phyloP scores from a whole-genome alignment of 1,140 invertebrate species.

The Tetramorium parvispinum region DNA sequence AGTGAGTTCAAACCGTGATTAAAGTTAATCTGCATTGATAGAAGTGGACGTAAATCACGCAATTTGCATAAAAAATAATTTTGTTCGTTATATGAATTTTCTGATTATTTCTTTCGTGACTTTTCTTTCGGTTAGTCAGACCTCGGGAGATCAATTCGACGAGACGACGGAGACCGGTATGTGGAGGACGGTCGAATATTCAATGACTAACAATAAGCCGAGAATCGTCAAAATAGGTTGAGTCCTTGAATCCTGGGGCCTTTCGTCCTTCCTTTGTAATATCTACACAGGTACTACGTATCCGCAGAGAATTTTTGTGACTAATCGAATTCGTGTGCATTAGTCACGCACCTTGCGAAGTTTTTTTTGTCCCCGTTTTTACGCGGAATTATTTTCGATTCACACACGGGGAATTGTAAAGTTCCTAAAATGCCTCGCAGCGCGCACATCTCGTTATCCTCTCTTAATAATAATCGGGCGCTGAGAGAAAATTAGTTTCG shows the following conservation, averaged over 20 bases:
- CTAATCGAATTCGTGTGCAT: constrained; percentile 2
- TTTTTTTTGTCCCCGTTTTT: neutral
- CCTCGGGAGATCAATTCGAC: neutral
- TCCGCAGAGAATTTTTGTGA: constrained; percentile 6
- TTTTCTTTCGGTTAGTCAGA: neutral
- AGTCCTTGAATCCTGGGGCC: neutral
- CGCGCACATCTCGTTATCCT: neutral
- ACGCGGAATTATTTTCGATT: constrained; percentile 4
- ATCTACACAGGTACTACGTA: neutral
- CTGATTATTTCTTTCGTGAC: neutral
- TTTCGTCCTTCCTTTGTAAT: constrained; percentile 3
- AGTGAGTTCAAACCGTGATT: too few species aligned
- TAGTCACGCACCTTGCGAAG: constrained; percentile 11
- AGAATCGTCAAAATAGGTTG: neutral
- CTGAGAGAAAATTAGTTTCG: neutral
- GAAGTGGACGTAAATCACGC: neutral
- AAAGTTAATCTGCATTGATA: too few species aligned
- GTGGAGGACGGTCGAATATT: neutral
- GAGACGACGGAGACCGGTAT: neutral
- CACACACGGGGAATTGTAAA: neutral
- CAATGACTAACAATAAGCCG: neutral
- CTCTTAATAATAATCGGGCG: neutral
- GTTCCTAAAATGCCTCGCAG: too few species aligned
- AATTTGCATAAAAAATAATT: neutral
- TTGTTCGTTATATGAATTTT: neutral